These are phyloP conservation scores for Alviniconcha marisindica DNA, from an alignment of 1,140 invertebrate genomes.

Conservation along the genomic window DNA sequence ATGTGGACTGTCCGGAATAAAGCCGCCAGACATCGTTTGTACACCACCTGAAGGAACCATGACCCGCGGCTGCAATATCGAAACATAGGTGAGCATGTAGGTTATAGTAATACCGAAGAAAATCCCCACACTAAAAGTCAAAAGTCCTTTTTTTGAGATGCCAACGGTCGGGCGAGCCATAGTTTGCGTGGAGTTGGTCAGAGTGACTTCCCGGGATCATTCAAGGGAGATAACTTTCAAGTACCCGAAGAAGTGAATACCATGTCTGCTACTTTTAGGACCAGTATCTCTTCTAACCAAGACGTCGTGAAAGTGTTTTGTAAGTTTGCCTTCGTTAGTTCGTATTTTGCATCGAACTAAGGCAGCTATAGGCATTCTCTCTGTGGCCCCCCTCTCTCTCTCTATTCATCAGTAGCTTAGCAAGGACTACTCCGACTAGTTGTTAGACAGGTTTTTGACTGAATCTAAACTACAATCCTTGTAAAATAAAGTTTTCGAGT, in stretches of 20 bases:
- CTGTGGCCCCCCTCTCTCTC: too few relatives aligned
- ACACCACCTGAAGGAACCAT: neutral
- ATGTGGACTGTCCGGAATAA: slow-evolving; percentile 52
- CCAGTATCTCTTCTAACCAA: neutral
- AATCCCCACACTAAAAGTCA: slow-evolving; percentile 52
- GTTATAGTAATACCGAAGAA: slow-evolving; percentile 54
- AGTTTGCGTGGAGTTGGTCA: neutral
- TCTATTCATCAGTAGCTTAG: too few relatives aligned
- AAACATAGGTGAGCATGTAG: slow-evolving; percentile 48
- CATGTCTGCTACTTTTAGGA: too few relatives aligned
- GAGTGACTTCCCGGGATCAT: neutral
- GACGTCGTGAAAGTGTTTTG: neutral
- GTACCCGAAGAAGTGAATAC: too few relatives aligned
- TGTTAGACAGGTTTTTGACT: too few relatives aligned
- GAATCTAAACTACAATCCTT: too few relatives aligned
- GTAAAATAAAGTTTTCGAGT: too few relatives aligned
- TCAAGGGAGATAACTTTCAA: neutral
- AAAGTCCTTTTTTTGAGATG: slow-evolving; percentile 41
- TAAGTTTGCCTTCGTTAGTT: too few relatives aligned
- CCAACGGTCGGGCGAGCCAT: neutral
- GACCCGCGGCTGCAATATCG: neutral
- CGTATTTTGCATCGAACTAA: too few relatives aligned
- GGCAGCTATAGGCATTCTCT: too few relatives aligned
- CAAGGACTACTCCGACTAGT: too few relatives aligned
- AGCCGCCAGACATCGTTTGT: slow-evolving; percentile 2